Base-by-base conservation (phyloP, 1,140 invertebrate genomes). In the Sarcophaga peregrina region DNA sequence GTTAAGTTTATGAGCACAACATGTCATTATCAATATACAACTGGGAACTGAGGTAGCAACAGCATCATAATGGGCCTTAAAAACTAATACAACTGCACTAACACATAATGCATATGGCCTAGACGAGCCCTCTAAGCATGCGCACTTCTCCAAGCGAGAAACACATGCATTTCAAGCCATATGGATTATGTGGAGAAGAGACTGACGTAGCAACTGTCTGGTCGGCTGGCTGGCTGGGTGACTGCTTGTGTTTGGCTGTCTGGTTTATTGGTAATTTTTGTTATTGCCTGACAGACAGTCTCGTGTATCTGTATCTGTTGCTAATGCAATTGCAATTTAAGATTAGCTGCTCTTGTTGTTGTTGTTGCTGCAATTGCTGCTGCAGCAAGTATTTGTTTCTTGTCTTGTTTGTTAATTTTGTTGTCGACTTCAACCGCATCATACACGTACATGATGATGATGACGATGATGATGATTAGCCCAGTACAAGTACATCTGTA, bases 11-110 rank as follows among this genome's bases (percentile, higher is more conserved):
- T 4, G 25, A 37, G 25, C 25, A 37, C 54, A 13, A 58, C 54
- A 58, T 58, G 54, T 58, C 54, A 76, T 76, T 76, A 76, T 76
- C 11, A 6, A 47, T 15, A 76, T n/a, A n/a, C 46, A n/a, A 37
- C 25, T 37, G 25, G 25, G 4, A 37, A 37, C 25, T 37, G 25
- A 37, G 4, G 25, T 37, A 37, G 45, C 46, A 48, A 46, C 74
- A 48, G 54, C 54, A n/a, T 37, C 25, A 37, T 37, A 37, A 37
- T 37, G 25, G 4, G 25, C 25, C 25, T 37, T 37, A 37, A 37
- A 37, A 37, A 37, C 25, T 37, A 37, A 37, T 13, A 15, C 54
- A 13, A n/a, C 15, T 7, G 54, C 54, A 58, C 11, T 13, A 58
- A 58, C 15, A 13, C 5, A 13, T 58, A n/a, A n/a, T 58, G 54